Percentiles rank a stretch among this genome's conserved stretches.
Conservation (phyloP, 2,888 invertebrate species). For the Ormia ochracea region DNA sequence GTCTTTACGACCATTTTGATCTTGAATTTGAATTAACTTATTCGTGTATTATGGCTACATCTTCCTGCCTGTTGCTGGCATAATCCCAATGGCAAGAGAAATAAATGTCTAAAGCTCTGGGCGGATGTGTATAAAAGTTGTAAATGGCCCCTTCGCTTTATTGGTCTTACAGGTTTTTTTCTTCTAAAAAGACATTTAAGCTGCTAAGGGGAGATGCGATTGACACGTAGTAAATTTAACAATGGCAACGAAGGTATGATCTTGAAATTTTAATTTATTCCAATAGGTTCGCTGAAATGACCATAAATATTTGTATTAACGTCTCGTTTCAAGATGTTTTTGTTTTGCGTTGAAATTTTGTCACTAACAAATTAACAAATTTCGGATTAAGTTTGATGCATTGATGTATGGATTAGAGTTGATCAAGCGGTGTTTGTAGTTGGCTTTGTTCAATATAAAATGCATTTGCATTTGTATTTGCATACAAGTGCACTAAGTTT, state of each 20-base stretch:
- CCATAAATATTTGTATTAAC: slow-evolving; percentile 45
- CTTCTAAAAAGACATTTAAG: slow-evolving; percentile 25
- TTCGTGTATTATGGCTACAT: slow-evolving; percentile 38
- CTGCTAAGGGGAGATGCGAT: not conserved
- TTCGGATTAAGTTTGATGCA: not conserved
- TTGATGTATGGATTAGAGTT: too few species aligned
- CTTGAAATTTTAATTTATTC: slow-evolving; percentile 60
- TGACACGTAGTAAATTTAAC: slow-evolving; percentile 6
- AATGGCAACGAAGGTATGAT: slow-evolving; percentile 49
- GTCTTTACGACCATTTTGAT: slow-evolving; percentile 60
- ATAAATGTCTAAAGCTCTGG: slow-evolving; percentile 51
- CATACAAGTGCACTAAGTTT: too few species aligned
- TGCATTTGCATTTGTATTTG: too few species aligned
- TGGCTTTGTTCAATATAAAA: too few species aligned
- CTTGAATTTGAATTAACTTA: slow-evolving; percentile 61
- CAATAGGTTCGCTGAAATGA: slow-evolving; percentile 27
- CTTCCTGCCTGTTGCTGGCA: slow-evolving; percentile 33
- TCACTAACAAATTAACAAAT: not conserved
- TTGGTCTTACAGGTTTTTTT: slow-evolving; percentile 25
- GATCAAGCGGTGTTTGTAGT: too few species aligned
- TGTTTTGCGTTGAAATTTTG: not conserved
- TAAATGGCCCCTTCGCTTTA: slow-evolving; percentile 40
- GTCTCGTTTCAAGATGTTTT: slow-evolving; percentile 21
- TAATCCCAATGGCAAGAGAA: not conserved
- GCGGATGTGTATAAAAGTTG: slow-evolving; percentile 56